These are phyloP conservation scores for Drosophila cardini DNA, from an alignment of 1,140 invertebrate species.

Conservation along the genomic window DNA sequence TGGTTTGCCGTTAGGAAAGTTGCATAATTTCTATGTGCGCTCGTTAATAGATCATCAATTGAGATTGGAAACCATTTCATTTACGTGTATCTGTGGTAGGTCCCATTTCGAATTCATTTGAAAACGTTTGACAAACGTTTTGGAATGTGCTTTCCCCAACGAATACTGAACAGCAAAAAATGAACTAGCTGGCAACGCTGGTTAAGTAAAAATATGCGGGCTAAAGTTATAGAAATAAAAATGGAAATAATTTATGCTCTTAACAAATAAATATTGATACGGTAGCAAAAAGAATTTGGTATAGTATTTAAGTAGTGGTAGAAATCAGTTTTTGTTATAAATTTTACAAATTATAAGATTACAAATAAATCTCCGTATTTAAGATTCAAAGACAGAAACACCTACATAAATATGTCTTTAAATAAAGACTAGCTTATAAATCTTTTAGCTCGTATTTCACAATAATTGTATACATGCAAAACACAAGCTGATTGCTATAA, in stretches of 20 bases:
- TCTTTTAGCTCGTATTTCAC: neutral
- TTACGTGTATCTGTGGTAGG: constrained; percentile 48
- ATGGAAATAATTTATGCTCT: neutral
- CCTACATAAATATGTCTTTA: too few species aligned
- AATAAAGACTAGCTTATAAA: neutral
- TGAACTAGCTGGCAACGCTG: neutral
- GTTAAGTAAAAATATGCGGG: neutral
- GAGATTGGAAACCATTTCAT: constrained; percentile 63
- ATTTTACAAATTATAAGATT: too few species aligned
- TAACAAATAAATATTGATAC: neutral
- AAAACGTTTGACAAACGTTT: constrained; percentile 40
- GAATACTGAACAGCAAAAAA: neutral
- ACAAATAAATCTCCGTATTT: too few species aligned
- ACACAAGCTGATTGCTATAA: constrained; percentile 45
- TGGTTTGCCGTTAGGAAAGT: constrained; percentile 49
- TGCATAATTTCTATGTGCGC: constrained; percentile 78
- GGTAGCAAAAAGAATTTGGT: neutral
- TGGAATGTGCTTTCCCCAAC: constrained; percentile 50
- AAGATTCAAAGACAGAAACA: too few species aligned
- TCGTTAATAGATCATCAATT: constrained; percentile 80
- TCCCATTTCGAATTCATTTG: constrained; percentile 42
- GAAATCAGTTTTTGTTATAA: too few species aligned
- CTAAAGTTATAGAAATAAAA: neutral
- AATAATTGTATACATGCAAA: neutral
- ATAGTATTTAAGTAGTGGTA: too few species aligned